These are phyloP conservation scores for Corydoras maculifer DNA, from an alignment of 2,113 vertebrate species.

Conservation along the genomic window DNA sequence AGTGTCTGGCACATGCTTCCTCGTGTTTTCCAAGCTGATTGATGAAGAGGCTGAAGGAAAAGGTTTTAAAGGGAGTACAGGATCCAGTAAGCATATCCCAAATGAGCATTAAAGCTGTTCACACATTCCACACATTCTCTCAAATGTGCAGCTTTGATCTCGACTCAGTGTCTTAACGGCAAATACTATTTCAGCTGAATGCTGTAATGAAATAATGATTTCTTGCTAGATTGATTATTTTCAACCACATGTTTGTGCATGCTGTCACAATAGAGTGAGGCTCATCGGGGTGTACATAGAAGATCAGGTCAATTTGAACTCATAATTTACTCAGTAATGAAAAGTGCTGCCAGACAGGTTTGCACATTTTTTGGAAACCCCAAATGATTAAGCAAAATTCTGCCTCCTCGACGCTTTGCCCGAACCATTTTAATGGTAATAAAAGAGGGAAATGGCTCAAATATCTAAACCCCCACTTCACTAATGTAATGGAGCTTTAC, in stretches of 20 bases:
- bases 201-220: constrained; percentile 12
- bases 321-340: background rate
- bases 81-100: constrained; percentile 5
- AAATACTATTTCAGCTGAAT: constrained; percentile 8
- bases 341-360: too few species aligned
- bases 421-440: too few species aligned
- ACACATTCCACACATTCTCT: constrained; percentile 17
- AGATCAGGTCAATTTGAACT: background rate
- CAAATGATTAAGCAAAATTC: too few species aligned
- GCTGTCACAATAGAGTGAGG: background rate
- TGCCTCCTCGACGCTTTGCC: too few species aligned
- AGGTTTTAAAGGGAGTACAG: background rate
- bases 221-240: background rate
- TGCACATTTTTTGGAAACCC: too few species aligned
- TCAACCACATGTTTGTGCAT: background rate
- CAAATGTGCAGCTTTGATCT: background rate
- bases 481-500: too few species aligned
- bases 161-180: background rate
- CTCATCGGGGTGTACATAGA: background rate
- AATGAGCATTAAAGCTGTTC: background rate
- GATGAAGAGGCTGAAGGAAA: background rate
- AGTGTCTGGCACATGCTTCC: background rate
- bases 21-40: background rate
- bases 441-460: too few species aligned
- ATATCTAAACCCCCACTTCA: too few species aligned